Percentiles rank a stretch among this genome's conserved stretches.
Conservation (phyloP, 2,797 vertebrate species). For the Malurus splendens region DNA sequence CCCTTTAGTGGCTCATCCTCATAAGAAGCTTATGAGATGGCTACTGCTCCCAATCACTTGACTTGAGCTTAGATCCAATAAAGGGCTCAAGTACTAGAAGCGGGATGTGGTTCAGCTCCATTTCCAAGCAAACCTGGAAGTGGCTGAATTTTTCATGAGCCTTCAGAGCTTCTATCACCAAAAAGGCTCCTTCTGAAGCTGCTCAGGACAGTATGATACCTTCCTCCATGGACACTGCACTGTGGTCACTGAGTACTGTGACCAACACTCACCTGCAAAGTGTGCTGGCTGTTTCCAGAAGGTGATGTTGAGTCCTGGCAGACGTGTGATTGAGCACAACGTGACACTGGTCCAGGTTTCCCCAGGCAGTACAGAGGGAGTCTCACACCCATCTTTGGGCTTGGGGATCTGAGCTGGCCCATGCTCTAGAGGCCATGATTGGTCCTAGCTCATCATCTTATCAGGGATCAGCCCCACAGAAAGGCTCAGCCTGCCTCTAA, state of each 20-base stretch:
- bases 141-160: not conserved
- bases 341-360: not conserved
- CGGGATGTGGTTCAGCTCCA: not conserved
- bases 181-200: not conserved
- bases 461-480: not conserved
- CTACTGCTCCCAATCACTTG: slow-evolving; percentile 25
- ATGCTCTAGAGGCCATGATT: not conserved
- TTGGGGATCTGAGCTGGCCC: not conserved
- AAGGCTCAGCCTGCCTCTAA: not conserved
- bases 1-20: slow-evolving; percentile 38
- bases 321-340: not conserved
- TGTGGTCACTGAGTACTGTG: not conserved
- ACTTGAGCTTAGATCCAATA: slow-evolving; percentile 52
- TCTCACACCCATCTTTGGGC: not conserved
- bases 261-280: not conserved
- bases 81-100: slow-evolving; percentile 36
- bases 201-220: not conserved
- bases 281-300: not conserved
- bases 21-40: slow-evolving; percentile 45
- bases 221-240: not conserved
- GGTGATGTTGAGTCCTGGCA: not conserved
- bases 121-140: slow-evolving; percentile 1
- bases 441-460: not conserved
- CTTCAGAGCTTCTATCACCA: not conserved
- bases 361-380: not conserved